These are phyloP conservation scores for Nasalis larvatus DNA, from an alignment of 2,113 vertebrate genomes.

Conservation along the genomic window DNA sequence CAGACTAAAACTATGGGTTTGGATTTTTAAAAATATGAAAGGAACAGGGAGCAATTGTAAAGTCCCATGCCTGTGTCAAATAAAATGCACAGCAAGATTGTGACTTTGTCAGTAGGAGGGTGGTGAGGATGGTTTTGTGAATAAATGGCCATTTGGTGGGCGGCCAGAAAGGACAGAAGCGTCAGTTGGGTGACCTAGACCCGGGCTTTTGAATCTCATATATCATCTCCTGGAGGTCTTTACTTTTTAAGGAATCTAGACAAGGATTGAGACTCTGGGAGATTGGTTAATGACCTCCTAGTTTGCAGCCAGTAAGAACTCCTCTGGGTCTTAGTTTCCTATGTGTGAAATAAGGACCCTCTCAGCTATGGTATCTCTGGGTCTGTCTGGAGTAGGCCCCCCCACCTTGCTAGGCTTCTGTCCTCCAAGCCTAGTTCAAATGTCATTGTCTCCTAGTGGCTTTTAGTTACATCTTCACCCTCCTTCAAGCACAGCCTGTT, in stretches of 20 bases:
- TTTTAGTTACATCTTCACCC: neutral
- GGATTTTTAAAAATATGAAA: neutral
- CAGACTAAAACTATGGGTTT: neutral
- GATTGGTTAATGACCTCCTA: neutral
- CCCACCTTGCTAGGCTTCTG: neutral
- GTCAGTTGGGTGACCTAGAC: neutral
- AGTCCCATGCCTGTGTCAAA: neutral
- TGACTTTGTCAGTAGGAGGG: neutral
- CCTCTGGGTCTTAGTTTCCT: neutral
- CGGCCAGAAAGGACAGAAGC: neutral
- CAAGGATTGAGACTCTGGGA: neutral
- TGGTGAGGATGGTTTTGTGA: neutral
- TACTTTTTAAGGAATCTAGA: neutral
- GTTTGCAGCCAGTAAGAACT: neutral
- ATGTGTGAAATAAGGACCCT: neutral
- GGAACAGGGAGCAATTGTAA: neutral
- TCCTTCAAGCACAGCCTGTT: neutral
- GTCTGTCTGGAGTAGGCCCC: neutral
- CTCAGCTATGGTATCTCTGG: neutral
- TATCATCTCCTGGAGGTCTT: neutral
- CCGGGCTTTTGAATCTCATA: neutral
- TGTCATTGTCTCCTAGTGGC: neutral
- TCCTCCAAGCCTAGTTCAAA: neutral
- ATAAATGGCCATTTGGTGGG: neutral
- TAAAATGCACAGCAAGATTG: neutral